These are phyloP conservation scores for Micrastur ruficollis DNA, from an alignment of 2,797 vertebrate genomes.

Conservation along the genomic window DNA sequence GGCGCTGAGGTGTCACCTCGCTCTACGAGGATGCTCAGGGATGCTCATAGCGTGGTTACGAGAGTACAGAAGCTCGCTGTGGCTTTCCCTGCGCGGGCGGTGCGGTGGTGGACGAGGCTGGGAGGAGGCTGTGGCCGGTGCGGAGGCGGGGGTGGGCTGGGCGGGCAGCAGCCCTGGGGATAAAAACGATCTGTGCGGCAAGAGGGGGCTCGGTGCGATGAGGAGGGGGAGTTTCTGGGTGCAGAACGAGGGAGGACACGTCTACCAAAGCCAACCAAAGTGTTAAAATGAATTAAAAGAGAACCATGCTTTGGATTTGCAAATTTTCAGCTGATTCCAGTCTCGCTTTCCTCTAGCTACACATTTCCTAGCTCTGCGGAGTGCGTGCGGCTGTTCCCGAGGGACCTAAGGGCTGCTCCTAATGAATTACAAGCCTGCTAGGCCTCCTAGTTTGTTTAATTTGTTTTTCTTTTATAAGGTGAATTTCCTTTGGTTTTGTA, in stretches of 20 bases:
- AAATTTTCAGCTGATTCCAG: neutral
- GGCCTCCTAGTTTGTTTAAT: neutral
- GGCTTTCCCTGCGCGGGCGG: neutral
- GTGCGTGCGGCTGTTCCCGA: neutral
- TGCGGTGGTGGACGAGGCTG: neutral
- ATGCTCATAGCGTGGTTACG: too few relatives aligned
- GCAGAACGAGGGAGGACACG: neutral
- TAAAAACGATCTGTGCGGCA: too few relatives aligned
- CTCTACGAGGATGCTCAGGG: too few relatives aligned
- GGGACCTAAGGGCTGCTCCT: neutral
- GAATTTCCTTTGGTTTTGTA: conserved; percentile 16
- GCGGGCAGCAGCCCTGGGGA: neutral
- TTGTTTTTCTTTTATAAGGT: neutral
- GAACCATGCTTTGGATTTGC: neutral
- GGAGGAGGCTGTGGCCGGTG: neutral
- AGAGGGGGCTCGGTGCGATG: neutral
- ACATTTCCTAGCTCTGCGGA: neutral
- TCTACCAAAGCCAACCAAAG: neutral
- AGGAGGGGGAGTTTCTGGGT: neutral
- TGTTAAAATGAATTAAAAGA: neutral
- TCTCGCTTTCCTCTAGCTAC: neutral
- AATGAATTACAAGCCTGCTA: conserved; percentile 11
- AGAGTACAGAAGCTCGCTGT: accelerated
- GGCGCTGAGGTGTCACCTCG: neutral
- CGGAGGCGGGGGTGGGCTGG: neutral